Percentiles rank a stretch among this genome's conserved stretches.
Evolutionary conservation across 2,113 vertebrate genomes (phyloP).

Genomic region (Andinoacara biseriatus): DNA sequence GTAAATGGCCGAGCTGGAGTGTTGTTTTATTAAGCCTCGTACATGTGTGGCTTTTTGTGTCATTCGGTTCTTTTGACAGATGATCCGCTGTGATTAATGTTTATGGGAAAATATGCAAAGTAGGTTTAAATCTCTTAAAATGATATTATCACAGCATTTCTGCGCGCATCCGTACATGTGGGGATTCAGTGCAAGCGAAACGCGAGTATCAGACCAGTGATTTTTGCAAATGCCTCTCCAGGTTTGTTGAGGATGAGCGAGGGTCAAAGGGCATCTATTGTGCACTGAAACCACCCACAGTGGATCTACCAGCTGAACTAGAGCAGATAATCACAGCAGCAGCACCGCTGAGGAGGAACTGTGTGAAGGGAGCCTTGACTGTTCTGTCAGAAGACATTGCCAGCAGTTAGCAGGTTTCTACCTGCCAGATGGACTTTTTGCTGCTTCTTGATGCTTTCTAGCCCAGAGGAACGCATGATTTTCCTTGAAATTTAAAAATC

Average conservation of each 20-base stretch:
- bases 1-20: not conserved
- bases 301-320: constrained; percentile 24
- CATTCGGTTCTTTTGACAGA: not conserved
- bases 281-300: constrained; percentile 45
- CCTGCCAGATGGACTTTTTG: constrained; percentile 35
- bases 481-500: constrained; percentile 16
- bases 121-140: not conserved
- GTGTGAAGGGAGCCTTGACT: constrained; percentile 22
- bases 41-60: not conserved
- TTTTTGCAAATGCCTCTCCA: constrained; percentile 37
- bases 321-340: constrained; percentile 40
- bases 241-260: constrained; percentile 37
- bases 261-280: constrained; percentile 57
- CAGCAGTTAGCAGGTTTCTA: constrained; percentile 13
- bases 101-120: not conserved
- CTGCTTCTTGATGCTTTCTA: not conserved
- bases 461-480: not conserved
- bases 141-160: not conserved
- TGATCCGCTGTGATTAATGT: not conserved
- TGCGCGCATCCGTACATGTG: not conserved
- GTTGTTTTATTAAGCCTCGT: not conserved
- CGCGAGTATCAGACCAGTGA: constrained; percentile 14
- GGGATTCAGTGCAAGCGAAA: constrained; percentile 18
- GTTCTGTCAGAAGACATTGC: constrained; percentile 22
- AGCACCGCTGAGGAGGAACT: not conserved